phyloP scores from a whole-genome alignment of 2,113 vertebrate species.

The Colistium nudipinnis region DNA sequence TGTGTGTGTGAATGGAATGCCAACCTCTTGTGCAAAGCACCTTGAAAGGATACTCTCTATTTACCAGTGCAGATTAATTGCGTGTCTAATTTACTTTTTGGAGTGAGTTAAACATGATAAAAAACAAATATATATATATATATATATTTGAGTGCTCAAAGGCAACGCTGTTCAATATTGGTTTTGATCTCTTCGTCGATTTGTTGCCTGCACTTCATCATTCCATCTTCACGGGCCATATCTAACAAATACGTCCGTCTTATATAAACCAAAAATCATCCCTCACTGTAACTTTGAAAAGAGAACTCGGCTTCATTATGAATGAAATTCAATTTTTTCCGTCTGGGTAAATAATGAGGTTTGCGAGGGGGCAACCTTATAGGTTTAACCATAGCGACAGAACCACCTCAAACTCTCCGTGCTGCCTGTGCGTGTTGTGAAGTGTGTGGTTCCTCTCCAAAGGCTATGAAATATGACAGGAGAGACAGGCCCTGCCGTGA shows the following conservation, averaged over 20 bases:
- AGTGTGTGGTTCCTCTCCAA: slow-evolving; percentile 39
- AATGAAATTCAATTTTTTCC: background rate
- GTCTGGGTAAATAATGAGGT: slow-evolving; percentile 7
- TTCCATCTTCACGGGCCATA: too few species aligned
- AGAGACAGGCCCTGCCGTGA: slow-evolving; percentile 57
- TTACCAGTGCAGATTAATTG: background rate
- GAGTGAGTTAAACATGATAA: background rate
- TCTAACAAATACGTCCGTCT: too few species aligned
- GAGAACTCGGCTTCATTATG: background rate
- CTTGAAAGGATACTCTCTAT: too few species aligned
- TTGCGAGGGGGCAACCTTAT: background rate
- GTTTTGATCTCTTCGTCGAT: too few species aligned
- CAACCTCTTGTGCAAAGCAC: too few species aligned
- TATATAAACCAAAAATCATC: too few species aligned
- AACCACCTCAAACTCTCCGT: slow-evolving; percentile 17
- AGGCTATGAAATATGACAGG: slow-evolving; percentile 63
- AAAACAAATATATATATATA: background rate
- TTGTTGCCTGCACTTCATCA: too few species aligned
- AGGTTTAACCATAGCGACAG: background rate
- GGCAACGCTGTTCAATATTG: too few species aligned
- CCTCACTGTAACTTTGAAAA: too few species aligned
- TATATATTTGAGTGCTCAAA: too few species aligned
- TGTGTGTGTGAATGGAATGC: too few species aligned
- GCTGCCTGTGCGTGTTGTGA: background rate
- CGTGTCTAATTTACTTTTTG: background rate